Evolutionary conservation across 2,113 vertebrate genomes (phyloP), one percentile per base, ranked within the genome.

Genomic region (Aspidoscelis tigris): DNA sequence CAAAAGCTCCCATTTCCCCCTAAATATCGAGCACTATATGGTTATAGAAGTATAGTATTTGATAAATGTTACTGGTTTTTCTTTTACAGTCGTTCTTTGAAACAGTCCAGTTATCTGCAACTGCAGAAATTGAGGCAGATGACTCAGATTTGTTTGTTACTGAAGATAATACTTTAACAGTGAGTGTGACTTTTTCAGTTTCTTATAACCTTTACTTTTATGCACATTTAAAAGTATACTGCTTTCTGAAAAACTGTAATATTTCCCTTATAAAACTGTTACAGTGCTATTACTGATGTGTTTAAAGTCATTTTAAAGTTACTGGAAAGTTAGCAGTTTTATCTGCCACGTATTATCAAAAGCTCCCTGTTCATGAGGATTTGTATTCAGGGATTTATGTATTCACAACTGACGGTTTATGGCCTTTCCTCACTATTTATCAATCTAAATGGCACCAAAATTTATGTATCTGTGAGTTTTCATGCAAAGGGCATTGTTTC

Each of bases 31-130:
- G 14, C 10, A 7, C 55, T 64, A 50, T 33, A 78, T 72, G 39
- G 9, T 78, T 73, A 16, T 50, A 47, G 33, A 33, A 33, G 33
- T 66, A 39, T 16, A 26, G 1, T 24, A 24, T 18, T 11, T 71
- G 11, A 82, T 50, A 86, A 14, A 81, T 5, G 86, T 3, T 14
- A 33, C 22, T 10, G 0, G 87, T 89, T 72, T 77, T 1, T 68
- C 14, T 90, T 5, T 93, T 93, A 79, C 80, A 99, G 98, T 96
- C 96, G 14, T 89, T 90, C 9, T 98, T 98, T 92, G 98, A 98
- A 94, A 95, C 92, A 2, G 18, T 97, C 26, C 93, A 96, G 55
- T 93, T 99, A 83, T 95, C 91, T 20, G 92, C 95, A 87, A 92
- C 83, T 12, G 94, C 97, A 66, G 93, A 96, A 84, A 92, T 98